Evolutionary conservation across 1,140 invertebrate genomes (phyloP).

Genomic region (Leguminivora glycinivorella): DNA sequence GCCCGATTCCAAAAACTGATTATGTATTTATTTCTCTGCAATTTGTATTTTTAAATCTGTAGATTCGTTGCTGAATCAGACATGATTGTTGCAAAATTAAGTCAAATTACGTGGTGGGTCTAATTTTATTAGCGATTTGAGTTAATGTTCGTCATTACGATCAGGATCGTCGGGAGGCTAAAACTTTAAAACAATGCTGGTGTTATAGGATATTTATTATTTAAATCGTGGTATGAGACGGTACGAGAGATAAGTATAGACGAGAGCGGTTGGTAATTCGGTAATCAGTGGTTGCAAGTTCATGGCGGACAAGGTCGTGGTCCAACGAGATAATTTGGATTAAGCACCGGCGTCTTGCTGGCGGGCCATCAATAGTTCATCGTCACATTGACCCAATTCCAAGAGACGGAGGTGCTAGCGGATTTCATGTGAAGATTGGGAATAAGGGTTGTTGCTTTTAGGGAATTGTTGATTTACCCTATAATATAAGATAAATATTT

Average conservation of each 20-base stretch:
- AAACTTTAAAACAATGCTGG: slow-evolving; percentile 67
- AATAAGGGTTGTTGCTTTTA: background rate
- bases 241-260: slow-evolving; percentile 66
- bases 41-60: slow-evolving; percentile 57
- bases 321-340: slow-evolving; percentile 57
- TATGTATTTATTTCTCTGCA: slow-evolving; percentile 43
- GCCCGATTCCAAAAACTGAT: slow-evolving; percentile 39
- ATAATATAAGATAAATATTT: no score
- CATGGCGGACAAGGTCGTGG: slow-evolving; percentile 62
- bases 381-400: slow-evolving; percentile 27
- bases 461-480: background rate
- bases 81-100: slow-evolving; percentile 70
- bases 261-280: slow-evolving; percentile 67
- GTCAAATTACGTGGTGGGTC: slow-evolving; percentile 62
- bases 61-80: slow-evolving; percentile 50
- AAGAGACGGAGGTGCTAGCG: background rate
- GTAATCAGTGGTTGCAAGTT: slow-evolving; percentile 71
- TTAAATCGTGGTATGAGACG: slow-evolving; percentile 56
- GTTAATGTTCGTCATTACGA: slow-evolving; percentile 69
- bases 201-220: slow-evolving; percentile 77
- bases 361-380: slow-evolving; percentile 15
- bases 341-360: slow-evolving; percentile 35
- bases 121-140: slow-evolving; percentile 75
- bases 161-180: slow-evolving; percentile 46
- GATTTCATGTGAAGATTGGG: background rate